Evolutionary conservation across 2,113 vertebrate genomes (phyloP).

Genomic region (Plecturocebus donacophilus): DNA sequence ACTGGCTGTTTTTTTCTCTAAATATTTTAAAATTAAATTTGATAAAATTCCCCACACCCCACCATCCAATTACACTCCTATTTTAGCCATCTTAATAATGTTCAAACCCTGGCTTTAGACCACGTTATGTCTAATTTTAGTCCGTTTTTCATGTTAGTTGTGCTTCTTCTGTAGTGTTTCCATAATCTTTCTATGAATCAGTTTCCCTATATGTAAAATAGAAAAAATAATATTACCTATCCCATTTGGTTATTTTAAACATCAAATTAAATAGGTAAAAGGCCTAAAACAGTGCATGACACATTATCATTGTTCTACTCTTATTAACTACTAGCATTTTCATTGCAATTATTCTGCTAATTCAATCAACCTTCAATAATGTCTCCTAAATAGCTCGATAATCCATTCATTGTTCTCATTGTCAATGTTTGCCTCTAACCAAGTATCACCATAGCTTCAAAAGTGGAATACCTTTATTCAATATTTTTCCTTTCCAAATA

Average conservation of each 20-base stretch:
- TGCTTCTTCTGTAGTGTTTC: neutral
- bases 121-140: neutral
- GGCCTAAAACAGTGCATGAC: neutral
- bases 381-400: neutral
- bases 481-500: neutral
- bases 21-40: conserved; percentile 39
- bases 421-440: neutral
- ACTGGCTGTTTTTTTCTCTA: neutral
- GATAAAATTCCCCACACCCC: neutral
- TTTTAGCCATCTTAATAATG: neutral
- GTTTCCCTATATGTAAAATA: no score
- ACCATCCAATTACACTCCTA: neutral
- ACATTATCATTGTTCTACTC: neutral
- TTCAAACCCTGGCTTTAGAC: neutral
- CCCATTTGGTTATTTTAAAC: neutral
- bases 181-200: neutral
- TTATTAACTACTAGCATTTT: neutral
- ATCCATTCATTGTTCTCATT: neutral
- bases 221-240: neutral
- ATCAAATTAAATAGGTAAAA: neutral
- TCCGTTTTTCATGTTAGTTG: no score
- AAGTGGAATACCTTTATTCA: neutral
- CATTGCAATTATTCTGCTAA: neutral
- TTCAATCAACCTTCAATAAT: neutral
- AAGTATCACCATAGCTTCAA: neutral